A percentile compares a stretch with the other conserved stretches of the same genome.
These are phyloP conservation scores for Stegana nigrithorax DNA, from an alignment of 2,888 invertebrate species.

Conservation along the genomic window DNA sequence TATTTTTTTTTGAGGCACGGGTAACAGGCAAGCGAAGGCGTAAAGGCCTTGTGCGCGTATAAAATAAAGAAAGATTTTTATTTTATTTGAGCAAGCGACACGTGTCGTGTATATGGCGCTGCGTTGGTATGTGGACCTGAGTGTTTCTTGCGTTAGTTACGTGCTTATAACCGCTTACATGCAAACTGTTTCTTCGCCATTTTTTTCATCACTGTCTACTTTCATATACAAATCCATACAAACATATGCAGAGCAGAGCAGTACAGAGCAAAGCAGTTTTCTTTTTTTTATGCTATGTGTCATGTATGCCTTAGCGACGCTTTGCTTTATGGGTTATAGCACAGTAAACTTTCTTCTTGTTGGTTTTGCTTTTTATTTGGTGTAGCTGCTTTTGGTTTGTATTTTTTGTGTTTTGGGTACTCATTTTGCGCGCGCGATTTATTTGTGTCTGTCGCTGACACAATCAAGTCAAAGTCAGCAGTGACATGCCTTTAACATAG, in stretches of 20 bases:
- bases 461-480: slow-evolving; percentile 1
- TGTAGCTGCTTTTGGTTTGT: background rate
- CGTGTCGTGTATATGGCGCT: slow-evolving; percentile 7
- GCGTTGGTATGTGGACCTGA: background rate
- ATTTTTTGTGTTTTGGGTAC: background rate
- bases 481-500: background rate
- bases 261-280: no score
- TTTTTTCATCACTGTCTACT: no score
- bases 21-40: no score
- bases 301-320: no score
- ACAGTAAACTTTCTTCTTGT: no score
- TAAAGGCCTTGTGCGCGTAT: background rate
- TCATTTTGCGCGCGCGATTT: background rate
- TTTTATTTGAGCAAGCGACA: slow-evolving; percentile 1
- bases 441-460: background rate
- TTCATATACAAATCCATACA: no score
- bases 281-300: background rate
- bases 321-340: no score
- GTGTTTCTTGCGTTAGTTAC: background rate
- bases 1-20: background rate
- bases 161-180: background rate
- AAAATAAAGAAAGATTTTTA: no score
- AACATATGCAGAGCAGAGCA: no score
- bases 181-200: no score
- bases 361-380: no score